phyloP scores from a whole-genome alignment of 1,140 invertebrate genomes.

The Drosophila ambigua region DNA sequence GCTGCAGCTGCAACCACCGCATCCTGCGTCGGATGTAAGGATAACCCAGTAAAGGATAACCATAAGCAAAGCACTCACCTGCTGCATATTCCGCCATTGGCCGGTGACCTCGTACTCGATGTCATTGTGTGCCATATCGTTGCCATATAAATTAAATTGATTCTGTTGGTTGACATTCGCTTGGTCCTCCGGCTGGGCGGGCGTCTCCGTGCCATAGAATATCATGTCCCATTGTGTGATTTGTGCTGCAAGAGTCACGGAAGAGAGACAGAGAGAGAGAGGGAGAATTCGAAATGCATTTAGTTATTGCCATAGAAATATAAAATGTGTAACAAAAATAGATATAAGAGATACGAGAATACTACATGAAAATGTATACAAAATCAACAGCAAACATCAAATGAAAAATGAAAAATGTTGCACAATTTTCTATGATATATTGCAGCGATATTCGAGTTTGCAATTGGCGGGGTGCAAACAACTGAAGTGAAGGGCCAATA shows the following conservation, averaged over 20 bases:
- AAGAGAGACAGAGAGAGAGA: not conserved
- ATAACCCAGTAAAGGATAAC: too few relatives aligned
- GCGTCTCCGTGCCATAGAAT: constrained; percentile 90
- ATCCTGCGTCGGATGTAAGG: too few relatives aligned
- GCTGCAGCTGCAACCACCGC: too few relatives aligned
- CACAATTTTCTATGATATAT: constrained; percentile 49
- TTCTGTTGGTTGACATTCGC: constrained; percentile 48
- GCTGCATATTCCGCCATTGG: constrained; percentile 83
- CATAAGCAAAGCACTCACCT: constrained; percentile 57
- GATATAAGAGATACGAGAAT: constrained; percentile 6
- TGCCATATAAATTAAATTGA: constrained; percentile 58
- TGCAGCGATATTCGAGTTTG: constrained; percentile 10
- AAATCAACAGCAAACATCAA: constrained; percentile 42
- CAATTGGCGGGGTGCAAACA: constrained; percentile 36
- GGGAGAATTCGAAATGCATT: constrained; percentile 13
- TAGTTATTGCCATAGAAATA: constrained; percentile 25
- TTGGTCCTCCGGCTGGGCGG: constrained; percentile 85
- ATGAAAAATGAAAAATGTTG: constrained; percentile 46
- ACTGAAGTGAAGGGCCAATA: constrained; percentile 47
- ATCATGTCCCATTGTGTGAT: constrained; percentile 89
- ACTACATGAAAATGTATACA: constrained; percentile 6
- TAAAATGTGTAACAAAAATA: constrained; percentile 16
- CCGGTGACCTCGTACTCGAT: constrained; percentile 67
- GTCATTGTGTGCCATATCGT: constrained; percentile 76
- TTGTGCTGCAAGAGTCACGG: constrained; percentile 82